A percentile compares a stretch with the other conserved stretches of the same genome.
Evolutionary conservation across 2,888 invertebrate species (phyloP).

Genomic region (Abscondita cerata): DNA sequence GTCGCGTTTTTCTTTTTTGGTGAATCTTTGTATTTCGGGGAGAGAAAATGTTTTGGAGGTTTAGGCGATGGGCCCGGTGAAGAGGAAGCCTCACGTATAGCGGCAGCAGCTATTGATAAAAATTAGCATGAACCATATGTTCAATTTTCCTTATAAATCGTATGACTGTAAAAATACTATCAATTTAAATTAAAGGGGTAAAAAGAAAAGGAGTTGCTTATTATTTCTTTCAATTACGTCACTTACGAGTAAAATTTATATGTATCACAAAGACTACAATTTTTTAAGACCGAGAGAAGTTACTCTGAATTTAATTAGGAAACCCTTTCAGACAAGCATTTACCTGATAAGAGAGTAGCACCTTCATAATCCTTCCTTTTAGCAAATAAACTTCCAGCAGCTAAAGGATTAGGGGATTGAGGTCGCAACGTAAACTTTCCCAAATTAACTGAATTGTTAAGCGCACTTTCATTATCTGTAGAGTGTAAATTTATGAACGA

Average conservation of each 20-base stretch:
- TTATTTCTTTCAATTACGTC: too few species aligned
- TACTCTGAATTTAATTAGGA: too few species aligned
- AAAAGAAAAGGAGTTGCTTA: too few species aligned
- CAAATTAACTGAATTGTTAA: constrained; percentile 47
- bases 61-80: constrained; percentile 21
- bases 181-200: too few species aligned
- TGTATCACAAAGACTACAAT: too few species aligned
- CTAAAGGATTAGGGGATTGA: constrained; percentile 64
- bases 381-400: constrained; percentile 71
- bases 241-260: not conserved
- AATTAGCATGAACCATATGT: too few species aligned
- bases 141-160: too few species aligned
- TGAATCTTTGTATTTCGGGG: constrained; percentile 13
- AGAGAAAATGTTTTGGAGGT: constrained; percentile 14
- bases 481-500: constrained; percentile 78
- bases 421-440: constrained; percentile 63
- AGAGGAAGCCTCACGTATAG: constrained; percentile 58
- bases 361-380: constrained; percentile 57
- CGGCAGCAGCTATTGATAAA: constrained; percentile 64
- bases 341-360: constrained; percentile 49
- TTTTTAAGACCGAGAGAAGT: too few species aligned
- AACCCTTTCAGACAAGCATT: too few species aligned
- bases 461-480: constrained; percentile 34
- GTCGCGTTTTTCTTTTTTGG: constrained; percentile 30
- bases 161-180: too few species aligned